Evolutionary conservation across 2,797 vertebrate species (phyloP).

Genomic region (Pitangus sulphuratus): DNA sequence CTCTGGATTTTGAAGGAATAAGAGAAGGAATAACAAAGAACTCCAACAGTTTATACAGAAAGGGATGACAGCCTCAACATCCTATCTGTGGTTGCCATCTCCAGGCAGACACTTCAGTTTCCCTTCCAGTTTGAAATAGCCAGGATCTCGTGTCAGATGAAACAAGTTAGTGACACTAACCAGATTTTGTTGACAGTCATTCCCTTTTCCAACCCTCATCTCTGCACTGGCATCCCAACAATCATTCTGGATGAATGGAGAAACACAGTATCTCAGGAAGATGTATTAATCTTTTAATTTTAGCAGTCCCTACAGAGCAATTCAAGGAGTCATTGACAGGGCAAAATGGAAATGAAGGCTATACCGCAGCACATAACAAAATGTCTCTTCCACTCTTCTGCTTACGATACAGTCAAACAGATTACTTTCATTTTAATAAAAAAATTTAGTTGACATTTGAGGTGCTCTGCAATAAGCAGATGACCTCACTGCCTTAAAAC

Average conservation of each 20-base stretch:
- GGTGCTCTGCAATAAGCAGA: not conserved
- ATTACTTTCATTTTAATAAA: not conserved
- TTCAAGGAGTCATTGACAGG: not conserved
- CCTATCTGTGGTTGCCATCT: not conserved
- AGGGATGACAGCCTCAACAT: not conserved
- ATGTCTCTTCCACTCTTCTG: not conserved
- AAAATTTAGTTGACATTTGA: not conserved
- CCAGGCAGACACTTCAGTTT: not conserved
- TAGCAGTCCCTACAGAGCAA: not conserved
- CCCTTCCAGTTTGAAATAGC: not conserved
- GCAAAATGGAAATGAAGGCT: not conserved
- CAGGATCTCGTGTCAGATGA: not conserved
- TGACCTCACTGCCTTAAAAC: not conserved
- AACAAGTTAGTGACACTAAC: not conserved
- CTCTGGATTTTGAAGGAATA: not conserved
- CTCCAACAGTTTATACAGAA: not conserved
- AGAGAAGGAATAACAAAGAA: not conserved
- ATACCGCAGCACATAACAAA: not conserved
- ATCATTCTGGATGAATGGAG: not conserved
- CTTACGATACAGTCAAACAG: not conserved
- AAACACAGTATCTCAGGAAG: not conserved
- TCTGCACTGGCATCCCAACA: not conserved
- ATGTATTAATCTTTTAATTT: not conserved
- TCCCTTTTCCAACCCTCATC: not conserved
- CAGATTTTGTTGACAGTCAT: not conserved